Evolutionary conservation across 2,797 vertebrate genomes (phyloP).

Genomic region (Chiroxiphia lanceolata): DNA sequence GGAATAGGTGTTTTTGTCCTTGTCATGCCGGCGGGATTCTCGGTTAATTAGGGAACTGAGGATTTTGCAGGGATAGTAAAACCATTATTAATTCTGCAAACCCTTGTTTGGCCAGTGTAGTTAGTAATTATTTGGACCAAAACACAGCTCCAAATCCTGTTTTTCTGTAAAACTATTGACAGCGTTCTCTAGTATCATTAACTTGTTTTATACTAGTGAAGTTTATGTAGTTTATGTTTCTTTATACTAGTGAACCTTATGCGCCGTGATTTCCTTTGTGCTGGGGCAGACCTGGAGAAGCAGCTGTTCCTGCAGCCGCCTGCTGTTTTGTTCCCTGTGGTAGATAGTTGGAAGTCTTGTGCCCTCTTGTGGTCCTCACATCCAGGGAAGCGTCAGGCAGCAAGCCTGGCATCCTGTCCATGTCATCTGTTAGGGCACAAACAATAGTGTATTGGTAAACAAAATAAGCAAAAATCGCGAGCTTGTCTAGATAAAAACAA

Average conservation of each 20-base stretch:
- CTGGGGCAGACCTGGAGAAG: not conserved
- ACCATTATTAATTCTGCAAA: not conserved
- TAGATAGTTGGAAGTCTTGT: not conserved
- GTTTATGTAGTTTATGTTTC: not conserved
- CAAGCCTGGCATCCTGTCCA: rapidly evolving
- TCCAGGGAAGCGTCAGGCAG: not conserved
- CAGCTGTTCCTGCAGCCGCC: not conserved
- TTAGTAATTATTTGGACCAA: not conserved
- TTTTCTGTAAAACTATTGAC: not conserved
- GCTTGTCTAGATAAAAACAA: not conserved
- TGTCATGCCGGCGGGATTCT: not conserved
- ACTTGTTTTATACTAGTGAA: not conserved
- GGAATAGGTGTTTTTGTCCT: not conserved
- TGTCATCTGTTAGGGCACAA: not conserved
- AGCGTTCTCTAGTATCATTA: not conserved
- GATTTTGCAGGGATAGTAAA: not conserved
- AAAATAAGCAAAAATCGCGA: not conserved
- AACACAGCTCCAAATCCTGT: not conserved
- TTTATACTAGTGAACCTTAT: not conserved
- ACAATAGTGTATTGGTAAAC: not conserved
- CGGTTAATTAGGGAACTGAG: not conserved
- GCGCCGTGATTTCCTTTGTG: not conserved
- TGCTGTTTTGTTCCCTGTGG: rapidly evolving
- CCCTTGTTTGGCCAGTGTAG: not conserved
- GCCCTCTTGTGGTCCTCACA: slow-evolving; percentile 69